Conservation (phyloP, 2,797 vertebrate species). For the Brachyrhaphis roseni region DNA sequence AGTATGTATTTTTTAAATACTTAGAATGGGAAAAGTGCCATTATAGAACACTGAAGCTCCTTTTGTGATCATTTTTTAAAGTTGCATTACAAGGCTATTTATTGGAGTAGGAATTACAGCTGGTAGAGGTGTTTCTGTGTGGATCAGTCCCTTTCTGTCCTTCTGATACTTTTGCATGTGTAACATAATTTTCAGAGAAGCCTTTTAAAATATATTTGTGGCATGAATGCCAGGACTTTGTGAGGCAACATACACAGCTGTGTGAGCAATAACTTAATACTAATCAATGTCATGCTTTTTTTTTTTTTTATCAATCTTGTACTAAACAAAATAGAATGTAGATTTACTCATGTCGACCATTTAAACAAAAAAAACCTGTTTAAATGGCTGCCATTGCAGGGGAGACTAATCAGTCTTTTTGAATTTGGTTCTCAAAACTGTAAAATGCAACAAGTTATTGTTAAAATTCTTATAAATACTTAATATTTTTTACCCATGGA, state of each 20-base stretch:
- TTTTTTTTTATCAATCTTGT: background rate
- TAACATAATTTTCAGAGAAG: background rate
- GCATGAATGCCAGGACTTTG: background rate
- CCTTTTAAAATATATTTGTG: background rate
- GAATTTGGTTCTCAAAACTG: background rate
- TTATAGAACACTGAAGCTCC: slow-evolving; percentile 7
- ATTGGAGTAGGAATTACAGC: background rate
- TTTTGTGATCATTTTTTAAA: slow-evolving; percentile 23
- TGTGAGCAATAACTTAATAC: background rate
- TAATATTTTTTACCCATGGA: too few relatives aligned
- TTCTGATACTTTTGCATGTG: background rate
- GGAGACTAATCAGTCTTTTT: background rate
- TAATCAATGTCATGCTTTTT: background rate
- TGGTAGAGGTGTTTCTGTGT: background rate
- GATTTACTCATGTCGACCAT: background rate
- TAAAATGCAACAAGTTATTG: background rate
- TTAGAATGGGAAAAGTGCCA: background rate
- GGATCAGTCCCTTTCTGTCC: background rate
- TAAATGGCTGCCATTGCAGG: background rate
- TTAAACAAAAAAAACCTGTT: too few relatives aligned
- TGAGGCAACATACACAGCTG: background rate
- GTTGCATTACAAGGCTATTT: slow-evolving; percentile 52
- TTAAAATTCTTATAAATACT: background rate
- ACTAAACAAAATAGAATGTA: background rate
- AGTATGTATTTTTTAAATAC: slow-evolving; percentile 7